Conservation (phyloP, 2,797 vertebrate species). For the Hemibagrus guttatus region DNA sequence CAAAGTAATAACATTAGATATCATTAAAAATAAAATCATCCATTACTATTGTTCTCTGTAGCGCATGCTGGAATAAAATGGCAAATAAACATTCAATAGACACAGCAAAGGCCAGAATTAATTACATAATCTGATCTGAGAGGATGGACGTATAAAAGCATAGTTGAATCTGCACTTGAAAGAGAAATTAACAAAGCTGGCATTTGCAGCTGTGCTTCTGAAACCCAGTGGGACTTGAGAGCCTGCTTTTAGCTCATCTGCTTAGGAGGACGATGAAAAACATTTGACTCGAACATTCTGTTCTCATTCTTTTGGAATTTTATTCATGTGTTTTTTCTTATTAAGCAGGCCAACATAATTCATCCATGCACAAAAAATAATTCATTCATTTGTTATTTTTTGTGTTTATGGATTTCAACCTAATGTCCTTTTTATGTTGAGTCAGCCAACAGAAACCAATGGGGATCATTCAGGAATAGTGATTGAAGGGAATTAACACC, state of each 20-base stretch:
- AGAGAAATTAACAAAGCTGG: slow-evolving; percentile 37
- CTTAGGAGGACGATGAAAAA: slow-evolving; percentile 12
- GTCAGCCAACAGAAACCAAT: not conserved
- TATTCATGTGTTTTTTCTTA: not conserved
- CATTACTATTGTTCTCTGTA: not conserved
- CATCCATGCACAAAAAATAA: not conserved
- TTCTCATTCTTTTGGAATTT: not conserved
- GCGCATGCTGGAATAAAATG: not conserved
- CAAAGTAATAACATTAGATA: not conserved
- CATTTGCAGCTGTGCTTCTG: slow-evolving; percentile 40
- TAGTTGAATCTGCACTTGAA: slow-evolving; percentile 34
- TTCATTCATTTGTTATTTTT: not conserved
- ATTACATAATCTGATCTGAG: slow-evolving; percentile 18
- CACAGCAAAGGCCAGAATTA: slow-evolving; percentile 1
- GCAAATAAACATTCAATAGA: not conserved
- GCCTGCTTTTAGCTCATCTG: slow-evolving; percentile 42
- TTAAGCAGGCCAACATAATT: not conserved
- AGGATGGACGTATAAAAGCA: slow-evolving; percentile 30
- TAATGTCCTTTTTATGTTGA: not conserved
- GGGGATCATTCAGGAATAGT: not conserved
- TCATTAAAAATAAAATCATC: not conserved
- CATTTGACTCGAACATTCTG: slow-evolving; percentile 5
- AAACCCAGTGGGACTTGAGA: slow-evolving; percentile 24
- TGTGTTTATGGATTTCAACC: no score
- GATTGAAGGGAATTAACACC: not conserved